Evolutionary conservation across 2,888 invertebrate genomes (phyloP).

Genomic region (Aleiodes alternator): DNA sequence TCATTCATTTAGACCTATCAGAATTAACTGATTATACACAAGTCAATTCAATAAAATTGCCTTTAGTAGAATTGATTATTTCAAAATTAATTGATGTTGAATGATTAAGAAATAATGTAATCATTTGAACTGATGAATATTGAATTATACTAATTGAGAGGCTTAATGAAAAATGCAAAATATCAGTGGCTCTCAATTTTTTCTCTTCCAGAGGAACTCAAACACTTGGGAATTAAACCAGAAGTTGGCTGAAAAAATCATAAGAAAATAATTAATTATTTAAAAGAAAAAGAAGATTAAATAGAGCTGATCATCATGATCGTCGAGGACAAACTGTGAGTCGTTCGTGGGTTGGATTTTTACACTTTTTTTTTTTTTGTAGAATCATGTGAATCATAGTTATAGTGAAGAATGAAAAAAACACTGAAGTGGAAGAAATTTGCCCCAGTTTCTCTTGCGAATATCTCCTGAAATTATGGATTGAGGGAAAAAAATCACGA

Average conservation of each 20-base stretch:
- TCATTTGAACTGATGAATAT: too few species aligned
- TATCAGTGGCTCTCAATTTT: constrained; percentile 2
- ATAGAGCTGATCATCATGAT: constrained; percentile 71
- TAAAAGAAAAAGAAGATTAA: constrained; percentile 51
- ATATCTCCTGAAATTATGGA: too few species aligned
- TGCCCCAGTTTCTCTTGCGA: too few species aligned
- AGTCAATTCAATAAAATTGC: too few species aligned
- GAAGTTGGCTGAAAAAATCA: constrained; percentile 1
- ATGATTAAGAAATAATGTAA: too few species aligned
- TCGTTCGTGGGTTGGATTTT: constrained; percentile 46
- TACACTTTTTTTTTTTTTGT: neutral
- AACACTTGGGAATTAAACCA: constrained; percentile 14
- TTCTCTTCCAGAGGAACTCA: constrained; percentile 56
- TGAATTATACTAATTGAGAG: too few species aligned
- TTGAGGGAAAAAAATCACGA: too few species aligned
- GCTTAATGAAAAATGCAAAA: neutral
- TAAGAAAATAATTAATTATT: constrained; percentile 4
- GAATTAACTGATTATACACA: neutral
- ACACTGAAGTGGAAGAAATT: too few species aligned
- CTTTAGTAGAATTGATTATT: too few species aligned
- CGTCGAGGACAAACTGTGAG: constrained; percentile 75
- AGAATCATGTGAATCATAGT: neutral
- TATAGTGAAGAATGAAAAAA: neutral
- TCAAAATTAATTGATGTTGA: too few species aligned
- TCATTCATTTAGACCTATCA: constrained; percentile 13